A percentile compares a stretch with the other conserved stretches of the same genome.
These are phyloP conservation scores for Pterobdella sp. DNA, from an alignment of 2,888 invertebrate species.

Conservation along the genomic window DNA sequence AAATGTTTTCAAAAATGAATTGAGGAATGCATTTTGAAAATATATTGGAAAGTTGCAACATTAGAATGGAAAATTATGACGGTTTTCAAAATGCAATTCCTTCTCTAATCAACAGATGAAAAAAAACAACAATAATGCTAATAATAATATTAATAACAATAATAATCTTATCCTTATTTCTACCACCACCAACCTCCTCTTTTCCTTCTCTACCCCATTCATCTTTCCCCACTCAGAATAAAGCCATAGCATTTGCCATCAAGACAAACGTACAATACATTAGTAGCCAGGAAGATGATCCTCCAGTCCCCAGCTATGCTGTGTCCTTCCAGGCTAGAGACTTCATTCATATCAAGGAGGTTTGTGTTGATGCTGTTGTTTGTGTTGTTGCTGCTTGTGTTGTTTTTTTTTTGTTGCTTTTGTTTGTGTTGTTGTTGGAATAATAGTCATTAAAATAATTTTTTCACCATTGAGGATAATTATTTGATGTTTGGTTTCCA, in stretches of 20 bases:
- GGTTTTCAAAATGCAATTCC: no score
- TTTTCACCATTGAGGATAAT: no score
- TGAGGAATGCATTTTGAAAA: background rate
- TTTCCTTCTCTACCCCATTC: background rate
- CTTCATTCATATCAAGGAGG: conserved; percentile 94
- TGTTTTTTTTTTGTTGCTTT: no score
- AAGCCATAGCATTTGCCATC: conserved; percentile 98
- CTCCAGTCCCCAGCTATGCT: conserved; percentile 95
- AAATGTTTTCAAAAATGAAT: no score
- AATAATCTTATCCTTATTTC: background rate
- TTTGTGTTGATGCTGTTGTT: no score
- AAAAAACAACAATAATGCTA: background rate
- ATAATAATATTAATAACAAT: background rate
- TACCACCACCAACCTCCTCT: background rate
- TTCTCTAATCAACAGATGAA: background rate
- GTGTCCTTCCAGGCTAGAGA: conserved; percentile 94
- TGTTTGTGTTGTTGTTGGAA: no score
- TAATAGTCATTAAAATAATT: no score
- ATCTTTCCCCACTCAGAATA: no score
- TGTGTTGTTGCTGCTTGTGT: no score
- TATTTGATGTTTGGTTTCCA: no score
- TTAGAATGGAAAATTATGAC: background rate
- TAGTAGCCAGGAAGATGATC: conserved; percentile 91
- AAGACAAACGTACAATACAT: conserved; percentile 98
- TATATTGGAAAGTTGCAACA: background rate